These are phyloP conservation scores for Phrynocephalus versicolor DNA, from an alignment of 2,113 vertebrate genomes.

Conservation along the genomic window DNA sequence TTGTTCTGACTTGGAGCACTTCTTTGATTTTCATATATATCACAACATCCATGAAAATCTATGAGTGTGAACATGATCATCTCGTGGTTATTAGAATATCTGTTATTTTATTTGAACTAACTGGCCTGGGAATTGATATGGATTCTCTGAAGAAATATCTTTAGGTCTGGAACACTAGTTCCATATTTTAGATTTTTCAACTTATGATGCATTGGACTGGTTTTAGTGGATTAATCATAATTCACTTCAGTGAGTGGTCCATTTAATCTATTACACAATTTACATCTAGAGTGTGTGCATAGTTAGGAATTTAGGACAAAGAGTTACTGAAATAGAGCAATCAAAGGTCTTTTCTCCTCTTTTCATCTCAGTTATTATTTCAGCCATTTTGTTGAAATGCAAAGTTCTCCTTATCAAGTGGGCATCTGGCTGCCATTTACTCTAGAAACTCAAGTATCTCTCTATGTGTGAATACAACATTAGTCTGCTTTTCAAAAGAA, in stretches of 20 bases:
- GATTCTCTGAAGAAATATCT: not conserved
- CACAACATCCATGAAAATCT: not conserved
- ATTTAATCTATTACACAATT: not conserved
- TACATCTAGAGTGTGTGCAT: not conserved
- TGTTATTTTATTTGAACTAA: not conserved
- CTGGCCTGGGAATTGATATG: not conserved
- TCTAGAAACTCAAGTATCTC: slow-evolving; percentile 46
- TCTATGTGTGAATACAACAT: not conserved
- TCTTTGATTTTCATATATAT: not conserved
- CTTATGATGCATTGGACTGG: not conserved
- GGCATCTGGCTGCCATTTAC: slow-evolving; percentile 33
- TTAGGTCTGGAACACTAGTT: not conserved
- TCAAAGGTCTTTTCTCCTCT: not conserved
- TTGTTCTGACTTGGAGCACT: too few relatives aligned
- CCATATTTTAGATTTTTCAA: not conserved
- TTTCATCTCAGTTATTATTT: not conserved
- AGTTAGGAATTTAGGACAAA: not conserved
- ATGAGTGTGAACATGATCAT: not conserved
- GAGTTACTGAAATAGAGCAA: not conserved
- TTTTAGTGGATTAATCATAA: slow-evolving; percentile 2
- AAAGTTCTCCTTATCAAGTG: slow-evolving; percentile 47
- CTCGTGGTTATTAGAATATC: not conserved
- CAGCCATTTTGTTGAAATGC: slow-evolving; percentile 30
- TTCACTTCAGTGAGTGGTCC: not conserved
- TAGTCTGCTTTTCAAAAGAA: slow-evolving; percentile 34